These are phyloP conservation scores for Zeugodacus cucurbitae DNA, from an alignment of 1,140 invertebrate genomes.

Conservation along the genomic window DNA sequence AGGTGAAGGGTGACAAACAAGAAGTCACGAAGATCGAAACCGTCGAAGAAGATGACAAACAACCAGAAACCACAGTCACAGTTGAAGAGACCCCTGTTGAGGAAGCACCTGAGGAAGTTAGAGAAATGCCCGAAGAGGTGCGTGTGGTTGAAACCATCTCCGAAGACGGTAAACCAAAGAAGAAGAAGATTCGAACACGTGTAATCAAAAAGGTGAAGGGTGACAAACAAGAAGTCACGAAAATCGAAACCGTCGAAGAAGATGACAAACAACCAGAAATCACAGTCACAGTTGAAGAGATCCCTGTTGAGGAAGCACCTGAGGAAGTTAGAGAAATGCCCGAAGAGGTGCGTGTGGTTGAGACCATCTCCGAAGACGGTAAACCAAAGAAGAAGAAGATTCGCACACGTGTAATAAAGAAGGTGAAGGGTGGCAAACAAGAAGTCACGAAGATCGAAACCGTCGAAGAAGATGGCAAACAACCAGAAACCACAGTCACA, in stretches of 20 bases:
- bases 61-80: conserved; percentile 54
- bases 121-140: conserved; percentile 43
- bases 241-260: conserved; percentile 63
- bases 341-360: conserved; percentile 36
- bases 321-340: conserved; percentile 17
- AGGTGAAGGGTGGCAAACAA: conserved; percentile 52
- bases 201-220: conserved; percentile 55
- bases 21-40: conserved; percentile 54
- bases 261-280: conserved; percentile 57
- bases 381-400: conserved; percentile 55
- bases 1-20: conserved; percentile 47
- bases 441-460: conserved; percentile 54
- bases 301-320: background rate
- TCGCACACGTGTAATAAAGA: conserved; percentile 54
- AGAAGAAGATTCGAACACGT: conserved; percentile 49
- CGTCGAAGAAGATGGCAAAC: conserved; percentile 56
- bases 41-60: conserved; percentile 57
- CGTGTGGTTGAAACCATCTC: conserved; percentile 44
- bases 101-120: conserved; percentile 49
- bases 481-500: conserved; percentile 51
- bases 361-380: conserved; percentile 45
- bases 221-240: conserved; percentile 55
- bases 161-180: conserved; percentile 23
- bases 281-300: conserved; percentile 50
- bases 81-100: conserved; percentile 46